Evolutionary conservation across 2,888 invertebrate genomes (phyloP).

Genomic region (Capitulum mitella): DNA sequence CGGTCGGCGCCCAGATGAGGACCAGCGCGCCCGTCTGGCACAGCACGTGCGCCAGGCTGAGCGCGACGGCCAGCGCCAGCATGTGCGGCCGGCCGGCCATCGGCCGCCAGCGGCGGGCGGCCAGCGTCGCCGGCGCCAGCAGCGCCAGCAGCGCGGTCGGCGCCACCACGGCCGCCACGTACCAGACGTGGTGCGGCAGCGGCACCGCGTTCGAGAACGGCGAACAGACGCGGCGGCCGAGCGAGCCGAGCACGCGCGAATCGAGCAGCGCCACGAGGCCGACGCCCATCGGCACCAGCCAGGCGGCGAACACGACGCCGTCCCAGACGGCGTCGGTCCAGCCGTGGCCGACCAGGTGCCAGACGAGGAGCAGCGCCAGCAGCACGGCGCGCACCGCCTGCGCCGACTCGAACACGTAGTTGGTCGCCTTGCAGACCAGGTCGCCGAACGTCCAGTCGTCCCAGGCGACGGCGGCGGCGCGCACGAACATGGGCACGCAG

Average conservation of each 20-base stretch:
- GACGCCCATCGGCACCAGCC: neutral
- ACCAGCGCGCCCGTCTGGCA: neutral
- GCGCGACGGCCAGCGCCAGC: neutral
- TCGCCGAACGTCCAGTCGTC: slow-evolving; percentile 17
- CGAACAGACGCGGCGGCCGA: neutral
- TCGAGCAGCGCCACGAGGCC: slow-evolving; percentile 22
- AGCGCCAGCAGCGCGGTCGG: neutral
- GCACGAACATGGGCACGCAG: slow-evolving; percentile 15
- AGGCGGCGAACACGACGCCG: slow-evolving; percentile 4
- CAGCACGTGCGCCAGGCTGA: neutral
- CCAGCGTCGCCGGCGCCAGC: neutral
- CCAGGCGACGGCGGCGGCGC: slow-evolving; percentile 1
- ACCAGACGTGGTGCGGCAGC: slow-evolving; percentile 20
- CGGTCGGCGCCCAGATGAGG: neutral
- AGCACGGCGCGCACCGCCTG: neutral
- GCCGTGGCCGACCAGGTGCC: slow-evolving; percentile 8
- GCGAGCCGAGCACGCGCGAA: neutral
- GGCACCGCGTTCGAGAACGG: neutral
- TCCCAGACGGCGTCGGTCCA: neutral
- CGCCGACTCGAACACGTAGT: slow-evolving; percentile 13
- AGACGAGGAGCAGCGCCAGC: neutral
- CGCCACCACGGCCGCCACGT: neutral
- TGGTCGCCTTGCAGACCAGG: neutral
- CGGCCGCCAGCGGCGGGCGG: neutral
- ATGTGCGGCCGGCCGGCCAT: neutral